A percentile compares a stretch with the other conserved stretches of the same genome.
Conservation (phyloP, 1,140 invertebrate genomes). For the Lasioglossum albipes region DNA sequence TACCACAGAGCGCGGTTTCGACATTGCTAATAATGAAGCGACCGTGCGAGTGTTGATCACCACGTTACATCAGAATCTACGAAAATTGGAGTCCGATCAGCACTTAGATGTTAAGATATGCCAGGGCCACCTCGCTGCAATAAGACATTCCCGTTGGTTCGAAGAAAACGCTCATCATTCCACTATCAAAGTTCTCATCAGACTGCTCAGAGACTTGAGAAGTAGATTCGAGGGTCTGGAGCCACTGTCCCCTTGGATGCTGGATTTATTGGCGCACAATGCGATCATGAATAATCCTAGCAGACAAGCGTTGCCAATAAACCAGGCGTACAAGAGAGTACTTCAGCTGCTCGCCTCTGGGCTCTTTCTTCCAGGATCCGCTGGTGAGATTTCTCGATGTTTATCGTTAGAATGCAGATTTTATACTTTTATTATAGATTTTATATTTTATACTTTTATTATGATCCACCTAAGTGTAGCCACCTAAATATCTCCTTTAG, state of each 20-base stretch:
- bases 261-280: slow-evolving; percentile 97
- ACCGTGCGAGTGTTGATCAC: slow-evolving; percentile 94
- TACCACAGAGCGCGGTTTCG: slow-evolving; percentile 90
- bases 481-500: too few relatives aligned
- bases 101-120: slow-evolving; percentile 79
- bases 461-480: too few relatives aligned
- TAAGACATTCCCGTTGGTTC: slow-evolving; percentile 98
- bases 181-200: slow-evolving; percentile 96
- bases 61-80: slow-evolving; percentile 94
- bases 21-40: slow-evolving; percentile 89
- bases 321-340: slow-evolving; percentile 89
- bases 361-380: slow-evolving; percentile 96
- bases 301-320: slow-evolving; percentile 94
- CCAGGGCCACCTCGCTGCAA: slow-evolving; percentile 91
- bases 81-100: slow-evolving; percentile 93
- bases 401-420: not conserved
- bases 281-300: slow-evolving; percentile 98
- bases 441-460: too few relatives aligned
- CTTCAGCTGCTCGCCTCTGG: slow-evolving; percentile 96
- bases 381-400: slow-evolving; percentile 81
- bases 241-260: slow-evolving; percentile 96
- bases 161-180: slow-evolving; percentile 99
- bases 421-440: too few relatives aligned
- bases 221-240: slow-evolving; percentile 94
- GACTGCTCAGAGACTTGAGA: slow-evolving; percentile 94